phyloP scores from a whole-genome alignment of 2,113 vertebrate genomes.

The Callopanchax toddi region DNA sequence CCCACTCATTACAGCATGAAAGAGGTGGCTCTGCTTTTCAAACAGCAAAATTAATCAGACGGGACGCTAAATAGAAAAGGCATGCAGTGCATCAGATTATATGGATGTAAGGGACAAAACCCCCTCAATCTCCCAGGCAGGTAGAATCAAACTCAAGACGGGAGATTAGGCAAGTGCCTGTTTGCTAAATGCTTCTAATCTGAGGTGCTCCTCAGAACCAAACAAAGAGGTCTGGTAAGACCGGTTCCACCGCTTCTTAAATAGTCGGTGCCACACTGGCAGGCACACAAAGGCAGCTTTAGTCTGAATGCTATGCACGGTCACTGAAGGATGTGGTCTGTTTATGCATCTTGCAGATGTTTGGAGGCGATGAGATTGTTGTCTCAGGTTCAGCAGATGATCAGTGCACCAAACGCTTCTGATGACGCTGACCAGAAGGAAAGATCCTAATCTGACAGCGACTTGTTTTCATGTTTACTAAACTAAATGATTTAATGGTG shows the following conservation, averaged over 20 bases:
- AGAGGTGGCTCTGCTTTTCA: too few relatives aligned
- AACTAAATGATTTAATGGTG: too few relatives aligned
- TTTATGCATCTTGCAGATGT: slow-evolving; percentile 35
- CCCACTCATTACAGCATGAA: too few relatives aligned
- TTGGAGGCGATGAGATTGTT: slow-evolving; percentile 37
- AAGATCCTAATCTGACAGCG: too few relatives aligned
- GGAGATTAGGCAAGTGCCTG: slow-evolving; percentile 40
- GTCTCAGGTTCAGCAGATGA: too few relatives aligned
- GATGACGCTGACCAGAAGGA: too few relatives aligned
- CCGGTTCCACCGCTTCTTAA: slow-evolving; percentile 75
- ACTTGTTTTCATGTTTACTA: too few relatives aligned
- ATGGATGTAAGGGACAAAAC: too few relatives aligned
- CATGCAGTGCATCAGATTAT: too few relatives aligned
- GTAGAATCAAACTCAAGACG: slow-evolving; percentile 33
- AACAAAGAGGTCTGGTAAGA: slow-evolving; percentile 76
- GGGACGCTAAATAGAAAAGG: too few relatives aligned
- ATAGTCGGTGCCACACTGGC: slow-evolving; percentile 57
- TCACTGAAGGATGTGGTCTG: slow-evolving; percentile 42
- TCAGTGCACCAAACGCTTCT: too few relatives aligned
- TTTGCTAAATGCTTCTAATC: slow-evolving; percentile 56
- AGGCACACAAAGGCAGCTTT: slow-evolving; percentile 73
- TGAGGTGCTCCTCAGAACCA: slow-evolving; percentile 52
- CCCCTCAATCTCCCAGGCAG: slow-evolving; percentile 13
- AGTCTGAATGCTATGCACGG: slow-evolving; percentile 33
- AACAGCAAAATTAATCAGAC: too few relatives aligned